These are phyloP conservation scores for Rhopalosiphum maidis DNA, from an alignment of 1,140 invertebrate species.

Conservation along the genomic window DNA sequence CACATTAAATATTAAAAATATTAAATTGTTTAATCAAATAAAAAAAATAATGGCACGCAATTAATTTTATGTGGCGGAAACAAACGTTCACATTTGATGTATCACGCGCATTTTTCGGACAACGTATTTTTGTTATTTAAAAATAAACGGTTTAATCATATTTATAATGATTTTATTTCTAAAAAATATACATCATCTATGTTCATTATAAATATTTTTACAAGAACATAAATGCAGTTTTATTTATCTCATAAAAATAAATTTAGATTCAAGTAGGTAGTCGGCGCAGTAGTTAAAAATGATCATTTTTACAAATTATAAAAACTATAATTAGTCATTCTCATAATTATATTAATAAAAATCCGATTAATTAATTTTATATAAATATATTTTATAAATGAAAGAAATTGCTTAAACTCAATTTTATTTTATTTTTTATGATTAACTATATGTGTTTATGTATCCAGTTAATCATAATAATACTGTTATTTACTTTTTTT, in stretches of 20 bases:
- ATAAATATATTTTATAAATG: neutral
- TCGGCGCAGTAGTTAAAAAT: neutral
- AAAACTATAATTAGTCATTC: neutral
- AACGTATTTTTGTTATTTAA: conserved; percentile 40
- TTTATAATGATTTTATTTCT: conserved; percentile 25
- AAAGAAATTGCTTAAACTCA: neutral
- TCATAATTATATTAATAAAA: neutral
- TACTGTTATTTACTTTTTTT: no score
- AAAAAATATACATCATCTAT: neutral
- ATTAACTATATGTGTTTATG: neutral
- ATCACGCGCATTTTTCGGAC: neutral
- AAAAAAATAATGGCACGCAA: conserved; percentile 8
- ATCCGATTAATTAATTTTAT: neutral
- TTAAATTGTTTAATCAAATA: conserved; percentile 23
- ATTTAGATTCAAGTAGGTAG: neutral
- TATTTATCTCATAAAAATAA: neutral
- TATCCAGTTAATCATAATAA: no score
- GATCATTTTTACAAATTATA: neutral
- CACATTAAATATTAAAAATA: conserved; percentile 29
- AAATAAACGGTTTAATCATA: conserved; percentile 44
- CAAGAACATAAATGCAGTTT: neutral
- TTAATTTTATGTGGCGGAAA: conserved; percentile 36
- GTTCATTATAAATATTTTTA: conserved; percentile 30
- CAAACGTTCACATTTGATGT: conserved; percentile 22
- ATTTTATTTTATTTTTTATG: neutral